Conservation (phyloP, 2,888 invertebrate genomes). For the Caenorhabditis imperialis region DNA sequence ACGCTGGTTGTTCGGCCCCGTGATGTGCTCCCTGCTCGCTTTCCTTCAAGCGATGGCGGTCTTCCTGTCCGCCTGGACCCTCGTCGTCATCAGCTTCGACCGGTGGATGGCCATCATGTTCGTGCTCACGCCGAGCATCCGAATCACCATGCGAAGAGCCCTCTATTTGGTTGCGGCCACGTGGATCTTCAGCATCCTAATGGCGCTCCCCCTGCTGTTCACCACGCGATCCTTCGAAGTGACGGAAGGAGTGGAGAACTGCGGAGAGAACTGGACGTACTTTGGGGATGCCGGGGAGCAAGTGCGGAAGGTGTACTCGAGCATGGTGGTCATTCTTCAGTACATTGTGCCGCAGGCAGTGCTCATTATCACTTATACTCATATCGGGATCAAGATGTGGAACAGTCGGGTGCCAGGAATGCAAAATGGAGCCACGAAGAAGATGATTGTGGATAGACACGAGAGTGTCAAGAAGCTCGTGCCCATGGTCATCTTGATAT, state of each 20-base stretch:
- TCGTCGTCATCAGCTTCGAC: conserved; percentile 79
- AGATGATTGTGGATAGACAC: conserved; percentile 70
- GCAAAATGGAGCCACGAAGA: conserved; percentile 60
- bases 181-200: conserved; percentile 74
- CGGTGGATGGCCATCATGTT: conserved; percentile 78
- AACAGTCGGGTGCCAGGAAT: conserved; percentile 73
- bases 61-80: conserved; percentile 79
- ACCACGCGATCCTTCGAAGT: conserved; percentile 58
- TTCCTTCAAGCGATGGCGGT: conserved; percentile 79
- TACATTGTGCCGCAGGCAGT: conserved; percentile 77
- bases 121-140: conserved; percentile 72
- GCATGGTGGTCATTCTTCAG: conserved; percentile 73
- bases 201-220: conserved; percentile 74
- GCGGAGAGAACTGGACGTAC: conserved; percentile 72
- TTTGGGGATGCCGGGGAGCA: conserved; percentile 53
- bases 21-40: conserved; percentile 79
- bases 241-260: conserved; percentile 52
- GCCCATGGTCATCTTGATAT: conserved; percentile 77
- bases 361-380: conserved; percentile 76
- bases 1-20: conserved; percentile 80
- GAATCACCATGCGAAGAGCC: conserved; percentile 69
- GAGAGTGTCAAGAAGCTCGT: conserved; percentile 77
- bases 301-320: conserved; percentile 68
- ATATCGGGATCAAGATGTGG: conserved; percentile 77
- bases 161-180: conserved; percentile 71